These are phyloP conservation scores for Spatulosminthurus flaviceps DNA, from an alignment of 2,888 invertebrate species.

Conservation along the genomic window DNA sequence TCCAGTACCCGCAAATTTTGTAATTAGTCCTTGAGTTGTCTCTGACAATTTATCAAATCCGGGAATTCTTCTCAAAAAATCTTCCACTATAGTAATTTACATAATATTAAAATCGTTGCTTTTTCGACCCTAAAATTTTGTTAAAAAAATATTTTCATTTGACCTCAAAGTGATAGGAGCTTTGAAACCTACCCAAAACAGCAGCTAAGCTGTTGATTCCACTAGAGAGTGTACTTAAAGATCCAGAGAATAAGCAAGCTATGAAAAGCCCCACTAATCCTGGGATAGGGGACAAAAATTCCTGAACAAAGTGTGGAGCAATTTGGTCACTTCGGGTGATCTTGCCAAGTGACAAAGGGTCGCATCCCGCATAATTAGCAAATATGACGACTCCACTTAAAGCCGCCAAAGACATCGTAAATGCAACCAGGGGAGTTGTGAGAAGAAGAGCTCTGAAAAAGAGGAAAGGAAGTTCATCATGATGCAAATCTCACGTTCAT, in stretches of 20 bases:
- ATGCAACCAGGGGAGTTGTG: conserved; percentile 56
- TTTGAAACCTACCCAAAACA: conserved; percentile 51
- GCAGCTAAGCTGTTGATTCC: conserved; percentile 64
- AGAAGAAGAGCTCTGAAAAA: conserved; percentile 52
- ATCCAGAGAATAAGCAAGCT: conserved; percentile 67
- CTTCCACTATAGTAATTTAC: conserved; percentile 55
- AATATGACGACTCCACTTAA: conserved; percentile 64
- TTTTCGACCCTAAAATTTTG: too few relatives aligned
- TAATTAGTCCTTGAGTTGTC: conserved; percentile 52
- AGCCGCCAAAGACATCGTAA: conserved; percentile 58
- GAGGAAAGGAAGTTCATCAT: too few relatives aligned
- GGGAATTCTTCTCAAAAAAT: conserved; percentile 58
- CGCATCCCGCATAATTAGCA: conserved; percentile 66
- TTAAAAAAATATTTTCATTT: too few relatives aligned
- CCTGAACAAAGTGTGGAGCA: conserved; percentile 67
- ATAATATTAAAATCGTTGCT: too few relatives aligned
- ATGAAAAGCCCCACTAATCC: conserved; percentile 69
- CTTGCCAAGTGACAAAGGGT: conserved; percentile 64
- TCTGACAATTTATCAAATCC: conserved; percentile 52
- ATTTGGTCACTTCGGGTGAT: conserved; percentile 63
- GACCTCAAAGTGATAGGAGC: too few relatives aligned
- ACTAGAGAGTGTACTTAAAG: conserved; percentile 64
- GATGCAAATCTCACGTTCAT: too few relatives aligned
- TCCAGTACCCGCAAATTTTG: conserved; percentile 60
- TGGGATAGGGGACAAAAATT: conserved; percentile 65